These are phyloP conservation scores for Aythya baeri DNA, from an alignment of 2,113 vertebrate species.

Conservation along the genomic window DNA sequence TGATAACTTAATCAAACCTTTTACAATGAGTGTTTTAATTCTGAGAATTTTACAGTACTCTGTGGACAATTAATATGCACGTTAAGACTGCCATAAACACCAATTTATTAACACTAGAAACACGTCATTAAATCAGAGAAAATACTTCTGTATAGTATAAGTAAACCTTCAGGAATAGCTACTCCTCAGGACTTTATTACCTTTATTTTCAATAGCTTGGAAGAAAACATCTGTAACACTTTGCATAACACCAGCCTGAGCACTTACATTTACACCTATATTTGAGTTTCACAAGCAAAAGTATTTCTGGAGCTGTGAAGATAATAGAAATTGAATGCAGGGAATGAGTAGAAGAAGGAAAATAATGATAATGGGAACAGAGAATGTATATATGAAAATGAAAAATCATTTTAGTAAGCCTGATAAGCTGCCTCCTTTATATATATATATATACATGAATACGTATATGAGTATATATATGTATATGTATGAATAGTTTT, in stretches of 20 bases:
- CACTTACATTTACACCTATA: neutral
- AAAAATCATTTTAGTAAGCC: neutral
- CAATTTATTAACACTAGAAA: neutral
- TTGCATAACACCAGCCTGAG: neutral
- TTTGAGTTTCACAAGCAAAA: conserved; percentile 7
- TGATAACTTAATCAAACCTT: conserved; percentile 48
- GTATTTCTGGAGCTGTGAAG: conserved; percentile 24
- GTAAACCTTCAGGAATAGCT: neutral
- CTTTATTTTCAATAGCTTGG: conserved; percentile 6
- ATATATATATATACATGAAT: too few relatives aligned
- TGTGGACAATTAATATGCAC: conserved; percentile 15
- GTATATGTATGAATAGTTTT: neutral
- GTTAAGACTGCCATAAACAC: conserved; percentile 16
- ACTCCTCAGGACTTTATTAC: neutral
- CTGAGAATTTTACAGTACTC: conserved; percentile 33
- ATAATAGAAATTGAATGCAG: conserved; percentile 43
- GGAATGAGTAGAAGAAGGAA: neutral
- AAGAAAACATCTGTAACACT: neutral
- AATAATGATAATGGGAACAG: neutral
- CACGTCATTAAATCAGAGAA: neutral
- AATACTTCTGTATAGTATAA: neutral
- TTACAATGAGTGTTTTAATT: conserved; percentile 40
- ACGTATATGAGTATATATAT: too few relatives aligned
- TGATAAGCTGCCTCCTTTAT: neutral
- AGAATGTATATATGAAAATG: neutral